These are phyloP conservation scores for Tadarida brasiliensis DNA, from an alignment of 2,797 vertebrate species.

Conservation along the genomic window DNA sequence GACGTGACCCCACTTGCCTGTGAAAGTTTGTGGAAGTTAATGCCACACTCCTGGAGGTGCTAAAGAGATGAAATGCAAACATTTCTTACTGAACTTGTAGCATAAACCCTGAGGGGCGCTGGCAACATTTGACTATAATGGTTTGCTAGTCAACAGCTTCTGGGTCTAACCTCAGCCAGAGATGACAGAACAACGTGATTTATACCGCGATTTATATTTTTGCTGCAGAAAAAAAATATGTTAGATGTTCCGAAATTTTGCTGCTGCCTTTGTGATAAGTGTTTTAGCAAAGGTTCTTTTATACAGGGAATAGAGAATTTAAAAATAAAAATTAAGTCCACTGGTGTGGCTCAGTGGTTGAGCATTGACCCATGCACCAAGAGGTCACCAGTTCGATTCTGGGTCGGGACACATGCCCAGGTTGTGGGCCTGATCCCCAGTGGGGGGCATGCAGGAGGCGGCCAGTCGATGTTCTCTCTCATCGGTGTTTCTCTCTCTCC, in stretches of 20 bases:
- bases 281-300: constrained; percentile 93
- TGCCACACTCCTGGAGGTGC: constrained; percentile 95
- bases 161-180: constrained; percentile 97
- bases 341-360: too few species aligned
- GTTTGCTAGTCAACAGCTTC: constrained; percentile 93
- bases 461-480: too few species aligned
- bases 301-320: constrained; percentile 98
- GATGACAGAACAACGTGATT: constrained; percentile 98
- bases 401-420: too few species aligned
- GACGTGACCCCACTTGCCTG: constrained; percentile 93
- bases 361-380: too few species aligned
- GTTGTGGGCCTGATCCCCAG: too few species aligned
- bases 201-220: constrained; percentile 98
- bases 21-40: constrained; percentile 98
- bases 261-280: constrained; percentile 99
- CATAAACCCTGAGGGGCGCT: constrained; percentile 91
- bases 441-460: too few species aligned
- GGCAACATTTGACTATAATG: constrained; percentile 92
- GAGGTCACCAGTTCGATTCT: too few species aligned
- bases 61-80: constrained; percentile 92
- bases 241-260: constrained; percentile 97
- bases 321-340: constrained; percentile 94
- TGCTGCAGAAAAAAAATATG: constrained; percentile 93
- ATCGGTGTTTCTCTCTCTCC: too few species aligned
- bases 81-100: constrained; percentile 98